Conservation (phyloP, 2,888 invertebrate species). For the Cheilosia urbana region DNA sequence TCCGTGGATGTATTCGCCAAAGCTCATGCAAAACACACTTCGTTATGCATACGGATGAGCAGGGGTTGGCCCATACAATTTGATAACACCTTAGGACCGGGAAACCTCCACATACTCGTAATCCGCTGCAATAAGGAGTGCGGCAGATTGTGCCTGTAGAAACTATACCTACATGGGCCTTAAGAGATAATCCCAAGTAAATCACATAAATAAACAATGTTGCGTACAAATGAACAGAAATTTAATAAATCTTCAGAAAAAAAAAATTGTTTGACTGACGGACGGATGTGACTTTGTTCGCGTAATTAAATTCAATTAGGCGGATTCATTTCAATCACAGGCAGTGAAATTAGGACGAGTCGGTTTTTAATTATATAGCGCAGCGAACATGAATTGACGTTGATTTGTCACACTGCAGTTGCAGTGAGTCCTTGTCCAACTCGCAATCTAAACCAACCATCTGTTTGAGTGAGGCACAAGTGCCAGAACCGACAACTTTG, state of each 20-base stretch:
- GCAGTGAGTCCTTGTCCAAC: conserved; percentile 1
- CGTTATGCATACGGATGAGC: neutral
- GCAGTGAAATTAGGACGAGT: neutral
- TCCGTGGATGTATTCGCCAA: conserved; percentile 26
- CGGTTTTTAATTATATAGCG: neutral
- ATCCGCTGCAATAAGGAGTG: conserved; percentile 7
- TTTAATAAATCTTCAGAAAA: neutral
- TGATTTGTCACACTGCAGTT: conserved; percentile 13
- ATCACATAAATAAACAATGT: conserved; percentile 7
- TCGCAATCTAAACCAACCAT: conserved; percentile 11
- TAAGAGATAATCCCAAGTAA: conserved; percentile 1
- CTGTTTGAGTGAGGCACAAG: conserved; percentile 15
- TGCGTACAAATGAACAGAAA: neutral
- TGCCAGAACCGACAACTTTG: conserved; percentile 35
- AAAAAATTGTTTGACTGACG: neutral
- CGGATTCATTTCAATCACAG: neutral
- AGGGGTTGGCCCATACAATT: neutral
- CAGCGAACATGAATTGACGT: neutral
- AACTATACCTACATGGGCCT: neutral
- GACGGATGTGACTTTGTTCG: neutral
- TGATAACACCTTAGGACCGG: conserved; percentile 22
- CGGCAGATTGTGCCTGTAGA: conserved; percentile 9
- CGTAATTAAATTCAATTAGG: neutral
- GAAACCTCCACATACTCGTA: neutral
- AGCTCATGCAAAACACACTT: conserved; percentile 9